Conservation (phyloP, 2,888 invertebrate species). For the Steromphala cineraria region DNA sequence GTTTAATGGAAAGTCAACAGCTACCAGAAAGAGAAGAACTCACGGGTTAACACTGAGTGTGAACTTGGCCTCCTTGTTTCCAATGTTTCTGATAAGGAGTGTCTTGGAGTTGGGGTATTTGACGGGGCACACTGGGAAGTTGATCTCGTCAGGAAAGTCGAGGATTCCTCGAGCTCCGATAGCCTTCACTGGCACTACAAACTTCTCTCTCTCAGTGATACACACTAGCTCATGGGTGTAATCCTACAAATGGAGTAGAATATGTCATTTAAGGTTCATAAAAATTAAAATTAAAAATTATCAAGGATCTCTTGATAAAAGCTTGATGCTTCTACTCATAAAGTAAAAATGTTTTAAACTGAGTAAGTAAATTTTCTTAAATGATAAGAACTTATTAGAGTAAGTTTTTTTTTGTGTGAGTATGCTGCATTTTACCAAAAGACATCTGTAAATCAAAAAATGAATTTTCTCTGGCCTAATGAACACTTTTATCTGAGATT, state of each 20-base stretch:
- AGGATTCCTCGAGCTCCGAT: conserved; percentile 79
- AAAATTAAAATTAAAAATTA: too few relatives aligned
- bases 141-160: conserved; percentile 80
- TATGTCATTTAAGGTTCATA: neutral
- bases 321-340: too few relatives aligned
- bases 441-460: too few relatives aligned
- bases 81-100: conserved; percentile 79
- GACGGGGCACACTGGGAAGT: conserved; percentile 78
- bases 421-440: too few relatives aligned
- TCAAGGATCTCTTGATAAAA: too few relatives aligned
- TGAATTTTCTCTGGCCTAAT: too few relatives aligned
- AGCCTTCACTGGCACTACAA: conserved; percentile 76
- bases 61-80: conserved; percentile 78
- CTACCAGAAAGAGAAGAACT: conserved; percentile 63
- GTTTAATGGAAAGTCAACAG: neutral
- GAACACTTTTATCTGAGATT: too few relatives aligned
- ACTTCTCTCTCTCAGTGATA: conserved; percentile 75
- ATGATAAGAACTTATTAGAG: too few relatives aligned
- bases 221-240: conserved; percentile 75
- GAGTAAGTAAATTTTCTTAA: too few relatives aligned
- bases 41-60: conserved; percentile 76
- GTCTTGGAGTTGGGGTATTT: conserved; percentile 77
- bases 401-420: too few relatives aligned
- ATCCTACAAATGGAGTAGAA: conserved; percentile 62
- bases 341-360: too few relatives aligned